Conservation (phyloP, 2,797 vertebrate species). For the Tarsius wallacei region DNA sequence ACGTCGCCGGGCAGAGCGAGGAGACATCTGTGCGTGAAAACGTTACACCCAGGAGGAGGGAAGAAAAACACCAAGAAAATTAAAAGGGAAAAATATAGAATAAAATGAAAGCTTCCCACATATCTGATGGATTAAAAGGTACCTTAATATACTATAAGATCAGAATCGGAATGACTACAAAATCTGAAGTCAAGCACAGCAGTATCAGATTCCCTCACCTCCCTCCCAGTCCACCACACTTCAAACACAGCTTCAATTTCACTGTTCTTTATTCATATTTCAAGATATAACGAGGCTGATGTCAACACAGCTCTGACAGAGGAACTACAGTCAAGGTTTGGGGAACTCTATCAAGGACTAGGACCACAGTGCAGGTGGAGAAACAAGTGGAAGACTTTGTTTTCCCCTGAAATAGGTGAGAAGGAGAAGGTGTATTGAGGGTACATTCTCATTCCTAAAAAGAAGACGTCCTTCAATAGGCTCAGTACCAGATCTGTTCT, state of each 20-base stretch:
- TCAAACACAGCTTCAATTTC: neutral
- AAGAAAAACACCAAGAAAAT: conserved; percentile 91
- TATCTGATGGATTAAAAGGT: conserved; percentile 76
- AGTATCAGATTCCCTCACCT: neutral
- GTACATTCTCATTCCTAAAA: neutral
- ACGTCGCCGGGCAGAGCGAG: conserved; percentile 96
- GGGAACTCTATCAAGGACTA: neutral
- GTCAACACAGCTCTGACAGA: neutral
- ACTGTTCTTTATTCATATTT: neutral
- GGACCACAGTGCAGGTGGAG: neutral
- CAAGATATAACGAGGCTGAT: neutral
- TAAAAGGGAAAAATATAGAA: conserved; percentile 89
- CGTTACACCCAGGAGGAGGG: conserved; percentile 90
- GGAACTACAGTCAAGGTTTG: neutral
- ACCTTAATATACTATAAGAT: conserved; percentile 53
- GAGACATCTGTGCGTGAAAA: conserved; percentile 95
- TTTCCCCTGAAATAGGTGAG: neutral
- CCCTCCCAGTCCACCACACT: conserved; percentile 13
- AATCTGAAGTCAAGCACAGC: neutral
- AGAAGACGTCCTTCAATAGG: conserved; percentile 3
- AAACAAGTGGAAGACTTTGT: neutral
- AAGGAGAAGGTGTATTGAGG: rapidly evolving
- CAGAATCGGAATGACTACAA: neutral
- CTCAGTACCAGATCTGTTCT: neutral
- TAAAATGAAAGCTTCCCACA: conserved; percentile 88